A percentile compares a stretch with the other conserved stretches of the same genome.
These are phyloP conservation scores for Astropecten irregularis DNA, from an alignment of 53 echinoderm and acorn worm genomes.

Conservation along the genomic window DNA sequence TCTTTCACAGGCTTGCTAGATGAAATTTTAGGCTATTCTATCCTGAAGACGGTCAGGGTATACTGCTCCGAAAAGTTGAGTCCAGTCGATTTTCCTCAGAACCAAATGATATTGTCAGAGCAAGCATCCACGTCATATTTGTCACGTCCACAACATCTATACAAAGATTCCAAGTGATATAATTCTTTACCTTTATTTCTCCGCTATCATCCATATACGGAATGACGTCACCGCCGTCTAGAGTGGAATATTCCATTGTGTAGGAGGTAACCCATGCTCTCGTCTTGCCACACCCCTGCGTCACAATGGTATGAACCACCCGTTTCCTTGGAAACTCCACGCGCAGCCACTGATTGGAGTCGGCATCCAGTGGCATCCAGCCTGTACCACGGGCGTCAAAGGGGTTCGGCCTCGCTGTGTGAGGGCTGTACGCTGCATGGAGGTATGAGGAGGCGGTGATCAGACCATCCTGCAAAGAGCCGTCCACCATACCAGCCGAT, in stretches of 20 bases:
- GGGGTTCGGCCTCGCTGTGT: constrained; percentile 45
- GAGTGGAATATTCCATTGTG: constrained; percentile 28
- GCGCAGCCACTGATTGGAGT: constrained; percentile 55
- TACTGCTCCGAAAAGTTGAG: too few relatives aligned
- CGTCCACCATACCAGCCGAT: constrained; percentile 57
- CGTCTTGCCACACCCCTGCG: constrained; percentile 73
- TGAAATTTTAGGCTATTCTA: too few relatives aligned
- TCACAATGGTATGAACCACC: constrained; percentile 58
- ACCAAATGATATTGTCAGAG: too few relatives aligned
- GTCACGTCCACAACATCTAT: too few relatives aligned
- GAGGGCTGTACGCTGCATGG: background rate
- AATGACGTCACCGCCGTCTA: background rate
- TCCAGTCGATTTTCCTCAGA: too few relatives aligned
- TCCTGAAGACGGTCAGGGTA: too few relatives aligned
- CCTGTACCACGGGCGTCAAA: constrained; percentile 49
- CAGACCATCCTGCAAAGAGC: constrained; percentile 50
- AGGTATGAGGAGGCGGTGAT: constrained; percentile 60
- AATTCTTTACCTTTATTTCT: background rate
- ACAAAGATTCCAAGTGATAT: too few relatives aligned
- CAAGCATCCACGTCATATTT: too few relatives aligned
- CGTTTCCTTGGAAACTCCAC: constrained; percentile 28
- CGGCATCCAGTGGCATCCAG: constrained; percentile 60
- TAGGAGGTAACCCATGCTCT: constrained; percentile 72
- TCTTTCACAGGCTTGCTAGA: too few relatives aligned
- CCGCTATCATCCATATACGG: constrained; percentile 6